phyloP scores from a whole-genome alignment of 1,140 invertebrate genomes.

The Phortica variegata region DNA sequence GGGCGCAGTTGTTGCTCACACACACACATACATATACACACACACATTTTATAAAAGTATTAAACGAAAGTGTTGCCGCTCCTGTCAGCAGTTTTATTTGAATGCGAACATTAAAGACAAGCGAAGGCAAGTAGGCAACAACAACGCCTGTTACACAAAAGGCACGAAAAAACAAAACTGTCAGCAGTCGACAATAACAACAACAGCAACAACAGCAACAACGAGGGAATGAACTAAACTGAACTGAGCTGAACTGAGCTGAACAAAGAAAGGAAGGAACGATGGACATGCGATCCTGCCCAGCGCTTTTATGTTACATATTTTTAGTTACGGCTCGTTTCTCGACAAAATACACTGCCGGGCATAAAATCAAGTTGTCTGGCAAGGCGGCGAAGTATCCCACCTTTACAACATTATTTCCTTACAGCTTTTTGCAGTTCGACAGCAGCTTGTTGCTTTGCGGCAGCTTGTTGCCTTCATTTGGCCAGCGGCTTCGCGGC shows the following conservation, averaged over 20 bases:
- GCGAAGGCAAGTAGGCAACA: too few species aligned
- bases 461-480: conserved; percentile 15
- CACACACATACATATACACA: too few species aligned
- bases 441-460: too few species aligned
- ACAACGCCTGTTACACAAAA: too few species aligned
- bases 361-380: conserved; percentile 5
- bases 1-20: too few species aligned
- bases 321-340: not conserved
- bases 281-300: conserved; percentile 4
- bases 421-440: not conserved
- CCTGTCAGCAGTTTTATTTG: not conserved
- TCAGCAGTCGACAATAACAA: conserved; percentile 4
- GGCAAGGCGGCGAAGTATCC: not conserved
- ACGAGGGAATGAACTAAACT: conserved; percentile 5
- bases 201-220: conserved; percentile 3
- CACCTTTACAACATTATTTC: conserved; percentile 18
- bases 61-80: conserved; percentile 11
- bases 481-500: too few species aligned
- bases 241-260: too few species aligned
- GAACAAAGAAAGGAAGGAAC: too few species aligned
- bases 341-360: conserved; percentile 1
- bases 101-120: too few species aligned
- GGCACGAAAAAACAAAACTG: too few species aligned
- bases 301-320: conserved; percentile 6
- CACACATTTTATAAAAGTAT: conserved; percentile 4